Evolutionary conservation across 2,113 vertebrate species (phyloP).

Genomic region (Cariama cristata): DNA sequence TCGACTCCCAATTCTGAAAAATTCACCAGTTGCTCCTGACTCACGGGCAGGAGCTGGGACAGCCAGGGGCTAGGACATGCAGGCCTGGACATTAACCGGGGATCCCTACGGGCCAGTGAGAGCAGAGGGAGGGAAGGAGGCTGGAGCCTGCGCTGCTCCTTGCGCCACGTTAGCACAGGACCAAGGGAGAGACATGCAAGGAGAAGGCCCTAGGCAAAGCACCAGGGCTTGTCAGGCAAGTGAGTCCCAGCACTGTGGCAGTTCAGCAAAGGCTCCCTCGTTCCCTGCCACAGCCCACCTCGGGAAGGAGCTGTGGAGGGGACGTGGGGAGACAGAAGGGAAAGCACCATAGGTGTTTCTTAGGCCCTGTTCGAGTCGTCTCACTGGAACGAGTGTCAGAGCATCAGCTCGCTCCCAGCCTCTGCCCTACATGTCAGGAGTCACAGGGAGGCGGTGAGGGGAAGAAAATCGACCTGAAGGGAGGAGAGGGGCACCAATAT

Average conservation of each 20-base stretch:
- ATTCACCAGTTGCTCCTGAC: background rate
- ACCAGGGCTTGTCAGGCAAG: constrained; percentile 13
- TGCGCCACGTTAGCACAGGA: background rate
- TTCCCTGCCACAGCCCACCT: constrained; percentile 4
- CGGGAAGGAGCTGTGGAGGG: background rate
- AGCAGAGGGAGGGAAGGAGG: background rate
- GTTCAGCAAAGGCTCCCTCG: constrained; percentile 7
- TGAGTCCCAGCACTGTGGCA: background rate
- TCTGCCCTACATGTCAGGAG: constrained; percentile 40
- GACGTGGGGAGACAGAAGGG: background rate
- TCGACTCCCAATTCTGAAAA: background rate
- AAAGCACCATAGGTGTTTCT: constrained; percentile 11
- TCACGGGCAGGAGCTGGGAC: background rate
- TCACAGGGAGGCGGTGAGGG: constrained; percentile 18
- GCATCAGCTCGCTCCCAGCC: constrained; percentile 23
- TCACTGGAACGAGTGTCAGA: constrained; percentile 16
- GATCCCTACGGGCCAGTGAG: background rate
- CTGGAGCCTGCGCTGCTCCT: background rate
- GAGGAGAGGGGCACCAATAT: constrained; percentile 45
- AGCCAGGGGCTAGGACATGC: background rate
- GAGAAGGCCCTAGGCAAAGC: constrained; percentile 22
- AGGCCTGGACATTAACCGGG: background rate
- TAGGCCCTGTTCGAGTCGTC: constrained; percentile 49
- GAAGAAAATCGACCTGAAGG: constrained; percentile 37
- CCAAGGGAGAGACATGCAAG: background rate